Conservation (phyloP, 2,888 invertebrate species). For the Podotricha telesiphe region DNA sequence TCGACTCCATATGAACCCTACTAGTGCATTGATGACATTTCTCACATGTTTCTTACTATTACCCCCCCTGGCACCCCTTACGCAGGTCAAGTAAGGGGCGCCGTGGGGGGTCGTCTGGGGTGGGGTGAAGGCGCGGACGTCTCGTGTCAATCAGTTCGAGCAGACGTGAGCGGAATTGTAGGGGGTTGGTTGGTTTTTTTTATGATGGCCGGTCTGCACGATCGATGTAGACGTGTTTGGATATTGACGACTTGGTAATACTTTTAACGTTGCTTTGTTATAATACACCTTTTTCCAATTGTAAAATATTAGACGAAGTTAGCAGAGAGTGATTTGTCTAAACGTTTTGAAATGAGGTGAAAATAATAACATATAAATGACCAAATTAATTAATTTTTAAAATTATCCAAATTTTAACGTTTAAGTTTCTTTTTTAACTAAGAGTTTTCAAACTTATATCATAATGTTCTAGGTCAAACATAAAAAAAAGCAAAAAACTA, state of each 20-base stretch:
- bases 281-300: not conserved
- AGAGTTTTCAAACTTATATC: not conserved
- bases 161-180: slow-evolving; percentile 78
- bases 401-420: too few relatives aligned
- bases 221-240: slow-evolving; percentile 44
- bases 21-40: slow-evolving; percentile 82
- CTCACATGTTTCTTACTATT: slow-evolving; percentile 73
- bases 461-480: not conserved
- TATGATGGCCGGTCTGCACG: slow-evolving; percentile 55
- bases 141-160: slow-evolving; percentile 81
- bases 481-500: not conserved
- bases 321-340: not conserved
- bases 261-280: slow-evolving; percentile 13
- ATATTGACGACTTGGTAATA: slow-evolving; percentile 9
- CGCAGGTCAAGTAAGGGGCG: slow-evolving; percentile 69
- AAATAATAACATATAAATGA: too few relatives aligned
- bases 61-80: slow-evolving; percentile 46
- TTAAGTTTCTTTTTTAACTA: too few relatives aligned
- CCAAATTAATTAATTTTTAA: too few relatives aligned
- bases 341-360: too few relatives aligned
- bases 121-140: slow-evolving; percentile 70
- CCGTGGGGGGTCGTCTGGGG: slow-evolving; percentile 38
- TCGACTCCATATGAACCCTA: slow-evolving; percentile 49
- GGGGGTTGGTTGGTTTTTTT: slow-evolving; percentile 61
- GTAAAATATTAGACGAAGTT: not conserved